A percentile compares a stretch with the other conserved stretches of the same genome.
These are phyloP conservation scores for Nasonia oneida DNA, from an alignment of 2,888 invertebrate species.

Conservation along the genomic window DNA sequence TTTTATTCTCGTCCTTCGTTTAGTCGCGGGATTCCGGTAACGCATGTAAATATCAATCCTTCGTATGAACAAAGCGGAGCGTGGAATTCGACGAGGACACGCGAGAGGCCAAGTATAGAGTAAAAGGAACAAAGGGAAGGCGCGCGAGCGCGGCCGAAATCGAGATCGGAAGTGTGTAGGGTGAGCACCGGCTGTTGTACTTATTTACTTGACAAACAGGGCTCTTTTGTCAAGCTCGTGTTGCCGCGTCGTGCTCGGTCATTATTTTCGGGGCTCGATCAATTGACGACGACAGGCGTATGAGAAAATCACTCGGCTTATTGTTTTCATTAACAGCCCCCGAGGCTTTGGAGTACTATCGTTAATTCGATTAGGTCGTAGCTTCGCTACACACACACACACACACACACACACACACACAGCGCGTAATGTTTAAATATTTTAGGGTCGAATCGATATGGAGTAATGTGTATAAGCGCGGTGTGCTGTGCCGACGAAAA, in stretches of 20 bases:
- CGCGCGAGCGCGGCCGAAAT: neutral
- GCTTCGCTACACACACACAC: neutral
- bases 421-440: neutral
- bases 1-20: neutral
- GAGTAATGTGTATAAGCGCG: neutral
- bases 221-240: neutral
- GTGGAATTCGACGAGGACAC: neutral
- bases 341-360: neutral
- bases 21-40: neutral
- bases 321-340: neutral
- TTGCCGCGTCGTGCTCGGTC: neutral
- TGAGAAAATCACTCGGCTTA: neutral
- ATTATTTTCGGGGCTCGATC: neutral
- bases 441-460: neutral
- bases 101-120: neutral
- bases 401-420: neutral
- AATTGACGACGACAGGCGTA: neutral
- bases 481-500: neutral
- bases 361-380: neutral
- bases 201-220: constrained; percentile 31
- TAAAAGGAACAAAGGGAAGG: neutral
- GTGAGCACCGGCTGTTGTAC: constrained; percentile 5
- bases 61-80: neutral
- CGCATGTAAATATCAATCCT: too few relatives aligned
- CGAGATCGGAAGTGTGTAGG: neutral